phyloP scores from a whole-genome alignment of 2,113 vertebrate species.

The Pangasianodon gigas region DNA sequence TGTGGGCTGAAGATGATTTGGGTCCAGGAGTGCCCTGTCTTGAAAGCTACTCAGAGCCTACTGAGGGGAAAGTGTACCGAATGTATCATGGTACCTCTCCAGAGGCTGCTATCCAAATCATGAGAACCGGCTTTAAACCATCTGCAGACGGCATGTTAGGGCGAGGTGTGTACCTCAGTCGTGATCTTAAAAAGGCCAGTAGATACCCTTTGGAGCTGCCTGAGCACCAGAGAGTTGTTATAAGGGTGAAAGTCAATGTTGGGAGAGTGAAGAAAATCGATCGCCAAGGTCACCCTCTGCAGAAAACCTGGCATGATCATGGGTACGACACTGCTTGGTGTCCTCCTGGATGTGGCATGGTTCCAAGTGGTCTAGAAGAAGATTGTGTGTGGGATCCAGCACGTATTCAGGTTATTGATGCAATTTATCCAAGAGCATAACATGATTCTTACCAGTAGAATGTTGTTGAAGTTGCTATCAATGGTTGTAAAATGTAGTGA shows the following conservation, averaged over 20 bases:
- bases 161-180: slow-evolving; percentile 57
- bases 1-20: slow-evolving; percentile 52
- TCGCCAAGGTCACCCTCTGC: slow-evolving; percentile 15
- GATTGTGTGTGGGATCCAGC: slow-evolving; percentile 46
- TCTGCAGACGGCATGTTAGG: slow-evolving; percentile 55
- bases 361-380: slow-evolving; percentile 40
- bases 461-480: background rate
- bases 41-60: slow-evolving; percentile 2
- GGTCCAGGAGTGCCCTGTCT: slow-evolving; percentile 21
- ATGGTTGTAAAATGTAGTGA: no score
- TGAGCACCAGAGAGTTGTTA: slow-evolving; percentile 10
- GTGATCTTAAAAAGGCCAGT: slow-evolving; percentile 54
- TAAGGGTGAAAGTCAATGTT: slow-evolving; percentile 30
- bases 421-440: background rate
- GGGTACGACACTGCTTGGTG: slow-evolving; percentile 47
- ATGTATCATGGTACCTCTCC: slow-evolving; percentile 60
- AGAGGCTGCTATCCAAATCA: background rate
- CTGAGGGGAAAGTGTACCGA: slow-evolving; percentile 17
- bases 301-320: slow-evolving; percentile 36
- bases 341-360: slow-evolving; percentile 39
- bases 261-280: slow-evolving; percentile 41
- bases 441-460: no score
- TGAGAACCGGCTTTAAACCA: slow-evolving; percentile 8
- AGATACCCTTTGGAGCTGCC: slow-evolving; percentile 33
- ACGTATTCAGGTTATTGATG: background rate